Base-by-base conservation (phyloP, 2,797 vertebrate species). In the Protonibea diacanthus region DNA sequence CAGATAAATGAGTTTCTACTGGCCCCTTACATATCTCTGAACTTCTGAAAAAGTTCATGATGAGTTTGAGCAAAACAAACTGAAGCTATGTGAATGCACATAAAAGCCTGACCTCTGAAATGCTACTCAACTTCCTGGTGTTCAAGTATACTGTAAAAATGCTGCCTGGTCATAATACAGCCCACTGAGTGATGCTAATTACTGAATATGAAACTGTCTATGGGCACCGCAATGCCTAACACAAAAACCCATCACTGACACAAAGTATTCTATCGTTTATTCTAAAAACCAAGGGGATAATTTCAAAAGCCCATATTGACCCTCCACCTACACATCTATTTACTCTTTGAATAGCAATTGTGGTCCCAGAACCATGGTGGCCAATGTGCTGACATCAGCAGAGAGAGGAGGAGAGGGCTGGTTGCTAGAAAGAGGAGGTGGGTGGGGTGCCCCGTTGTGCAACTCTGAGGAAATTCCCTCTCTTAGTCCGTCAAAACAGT, bases 381-480 rank as follows among this genome's bases (percentile, higher is more conserved):
- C 75, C 82, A 83, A 77, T 88, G 78, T 91, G 91, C 91, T 94
- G 91, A 93, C 92, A 93, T 94, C 88, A 92, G 92, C 90, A 84
- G 40, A 75, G 59, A 62, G 71, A 65, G 75, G 63, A 53, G 14
- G 76, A 82, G 74, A 65, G 56, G 53, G 68, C 70, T 76, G 70
- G 56, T 10, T 75, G 79, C 76, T 80, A 58, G 53, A 56, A 72
- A 66, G 62, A 58, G 63, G 62, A 78, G 85, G 82, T 70, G 80
- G 78, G 75, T 76, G 73, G 82, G 84, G 64, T 68, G 71, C 73
- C 84, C 81, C 78, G 86, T 88, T 89, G 83, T 91, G 88, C 84
- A 86, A 91, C 80, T 84, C 72, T 45, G 61, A 90, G 88, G 88
- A 93, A 91, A 93, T 87, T 89, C 89, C 91, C 82, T 89, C 78